Evolutionary conservation across 53 echinoderm and acorn worm species (phyloP).

Genomic region (Zoroaster sp.): DNA sequence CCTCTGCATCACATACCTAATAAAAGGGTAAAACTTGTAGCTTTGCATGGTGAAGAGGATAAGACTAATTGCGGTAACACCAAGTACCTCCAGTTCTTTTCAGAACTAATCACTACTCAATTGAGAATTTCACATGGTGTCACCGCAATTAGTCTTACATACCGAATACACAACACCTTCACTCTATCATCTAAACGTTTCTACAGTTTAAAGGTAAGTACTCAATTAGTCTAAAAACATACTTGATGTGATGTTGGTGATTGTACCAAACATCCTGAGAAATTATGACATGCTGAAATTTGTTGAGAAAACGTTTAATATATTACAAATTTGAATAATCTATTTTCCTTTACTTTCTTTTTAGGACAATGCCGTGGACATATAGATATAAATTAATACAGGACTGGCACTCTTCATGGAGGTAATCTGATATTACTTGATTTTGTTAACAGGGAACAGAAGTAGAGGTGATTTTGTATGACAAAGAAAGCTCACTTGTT

Average conservation of each 20-base stretch:
- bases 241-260: too few relatives aligned
- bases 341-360: neutral
- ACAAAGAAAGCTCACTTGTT: conserved; percentile 65
- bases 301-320: too few relatives aligned
- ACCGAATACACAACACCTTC: too few relatives aligned
- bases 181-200: too few relatives aligned
- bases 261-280: too few relatives aligned
- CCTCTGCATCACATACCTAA: conserved; percentile 80
- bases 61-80: neutral
- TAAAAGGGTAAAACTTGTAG: too few relatives aligned
- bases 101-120: too few relatives aligned
- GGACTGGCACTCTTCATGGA: neutral
- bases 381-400: neutral
- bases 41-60: neutral
- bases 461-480: neutral
- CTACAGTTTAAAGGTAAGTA: too few relatives aligned
- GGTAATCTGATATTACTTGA: neutral
- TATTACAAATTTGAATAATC: neutral
- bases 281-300: too few relatives aligned
- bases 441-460: neutral
- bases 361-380: neutral
- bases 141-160: too few relatives aligned
- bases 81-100: too few relatives aligned
- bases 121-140: neutral
- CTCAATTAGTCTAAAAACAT: too few relatives aligned